phyloP scores from a whole-genome alignment of 2,797 vertebrate genomes.

The Bryconaethiops microstoma region DNA sequence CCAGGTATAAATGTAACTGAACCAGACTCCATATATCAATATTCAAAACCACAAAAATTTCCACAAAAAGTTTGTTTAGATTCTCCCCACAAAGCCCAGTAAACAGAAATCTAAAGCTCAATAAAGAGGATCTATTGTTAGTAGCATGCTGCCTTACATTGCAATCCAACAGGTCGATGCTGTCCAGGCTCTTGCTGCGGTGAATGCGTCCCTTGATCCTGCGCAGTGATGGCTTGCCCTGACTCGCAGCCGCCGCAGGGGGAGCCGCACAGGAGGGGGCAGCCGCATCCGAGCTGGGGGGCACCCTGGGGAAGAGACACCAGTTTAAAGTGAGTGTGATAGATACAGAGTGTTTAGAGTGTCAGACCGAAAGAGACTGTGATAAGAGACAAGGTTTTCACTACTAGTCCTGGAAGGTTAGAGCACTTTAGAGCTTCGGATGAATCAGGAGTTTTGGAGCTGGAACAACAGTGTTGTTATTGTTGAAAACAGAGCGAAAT shows the following conservation, averaged over 20 bases:
- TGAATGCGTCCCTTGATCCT: constrained; percentile 96
- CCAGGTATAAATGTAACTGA: not conserved
- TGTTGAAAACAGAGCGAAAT: no score
- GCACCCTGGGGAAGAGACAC: constrained; percentile 81
- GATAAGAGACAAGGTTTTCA: no score
- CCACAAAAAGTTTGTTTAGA: not conserved
- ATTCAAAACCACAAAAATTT: not conserved
- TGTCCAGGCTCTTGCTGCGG: constrained; percentile 94
- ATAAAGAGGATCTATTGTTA: not conserved
- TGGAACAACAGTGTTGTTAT: no score
- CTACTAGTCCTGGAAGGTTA: no score
- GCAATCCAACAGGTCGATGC: constrained; percentile 93
- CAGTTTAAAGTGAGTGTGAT: constrained; percentile 1
- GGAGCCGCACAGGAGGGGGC: constrained; percentile 66
- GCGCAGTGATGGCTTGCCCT: constrained; percentile 94
- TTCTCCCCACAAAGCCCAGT: not conserved
- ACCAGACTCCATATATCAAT: not conserved
- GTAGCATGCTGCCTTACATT: constrained; percentile 79
- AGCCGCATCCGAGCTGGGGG: constrained; percentile 87
- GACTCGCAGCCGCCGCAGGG: constrained; percentile 67
- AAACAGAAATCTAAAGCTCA: not conserved
- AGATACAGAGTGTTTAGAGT: not conserved
- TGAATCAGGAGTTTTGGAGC: no score
- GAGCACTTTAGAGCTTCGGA: no score
- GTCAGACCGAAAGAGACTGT: not conserved